Base-by-base conservation (phyloP, 1,140 invertebrate genomes). In the Lepidostoma basale region DNA sequence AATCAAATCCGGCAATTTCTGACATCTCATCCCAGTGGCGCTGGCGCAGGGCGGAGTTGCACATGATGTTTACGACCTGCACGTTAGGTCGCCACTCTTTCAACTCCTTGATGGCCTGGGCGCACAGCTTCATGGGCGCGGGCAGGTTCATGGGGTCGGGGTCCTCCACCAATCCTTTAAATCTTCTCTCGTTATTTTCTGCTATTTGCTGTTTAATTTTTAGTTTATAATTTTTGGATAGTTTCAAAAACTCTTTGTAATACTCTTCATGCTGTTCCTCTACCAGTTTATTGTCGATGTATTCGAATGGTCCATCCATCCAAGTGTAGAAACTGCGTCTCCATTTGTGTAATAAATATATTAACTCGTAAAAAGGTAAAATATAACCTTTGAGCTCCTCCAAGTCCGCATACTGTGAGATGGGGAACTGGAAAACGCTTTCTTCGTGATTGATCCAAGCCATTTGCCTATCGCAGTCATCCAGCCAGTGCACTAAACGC, bases 21-120 rank as follows among this genome's bases (percentile, higher is more conserved):
- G 92, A 92, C 88, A 98, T 96, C 77, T 95, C 90, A 67, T 92
- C 88, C 95, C 95, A 98, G 78, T 98, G 95, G 26, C 93, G 84
- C 73, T 93, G 88, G n/a, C 89, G 81, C 56, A 97, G 78, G 0
- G 92, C 93, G 30, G 92, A 89, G 83, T 97, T 96, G 75, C 94
- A 96, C 81, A 97, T 87, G 12, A 93, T 93, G 39, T 88, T 83
- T 20, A 93, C 89, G 59, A 96, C 82, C 28, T 90, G 91, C 59
- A 97, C 85, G 71, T 92, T 88, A 36, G 89, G 88, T 78, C 92
- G 81, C 80, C 96, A 97, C 54, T 92, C 88, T 75, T 90, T 92
- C 58, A 96, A 87, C 62, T 89, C 84, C 56, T 89, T 86, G 22
- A 93, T 79, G 64, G 88, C 87, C 75, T 89, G 85, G 26, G 87